These are phyloP conservation scores for Brachystomella parvula DNA, from an alignment of 1,140 invertebrate species.

Conservation along the genomic window DNA sequence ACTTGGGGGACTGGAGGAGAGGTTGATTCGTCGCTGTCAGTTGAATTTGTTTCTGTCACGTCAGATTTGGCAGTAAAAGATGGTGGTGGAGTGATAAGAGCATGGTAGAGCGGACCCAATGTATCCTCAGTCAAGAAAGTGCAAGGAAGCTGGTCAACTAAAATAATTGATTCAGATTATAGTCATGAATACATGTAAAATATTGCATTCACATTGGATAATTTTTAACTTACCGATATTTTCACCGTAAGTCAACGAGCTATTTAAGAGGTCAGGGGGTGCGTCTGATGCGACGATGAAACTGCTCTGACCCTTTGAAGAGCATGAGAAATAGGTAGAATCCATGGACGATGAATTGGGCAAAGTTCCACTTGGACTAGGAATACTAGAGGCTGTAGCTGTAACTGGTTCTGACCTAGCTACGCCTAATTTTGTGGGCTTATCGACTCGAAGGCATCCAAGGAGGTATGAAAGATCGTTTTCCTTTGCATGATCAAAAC, in stretches of 20 bases:
- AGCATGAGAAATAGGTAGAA: not conserved
- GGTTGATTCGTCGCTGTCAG: not conserved
- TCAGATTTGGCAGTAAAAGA: not conserved
- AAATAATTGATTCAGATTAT: no score
- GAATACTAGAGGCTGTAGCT: no score
- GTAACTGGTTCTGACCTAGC: not conserved
- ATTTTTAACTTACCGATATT: no score
- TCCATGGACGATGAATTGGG: not conserved
- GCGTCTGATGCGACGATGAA: no score
- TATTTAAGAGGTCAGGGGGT: no score
- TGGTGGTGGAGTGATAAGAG: no score
- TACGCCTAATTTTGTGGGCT: not conserved
- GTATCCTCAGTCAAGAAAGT: not conserved
- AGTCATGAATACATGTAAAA: no score
- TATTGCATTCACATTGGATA: no score
- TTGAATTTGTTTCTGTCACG: not conserved
- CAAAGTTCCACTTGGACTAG: not conserved
- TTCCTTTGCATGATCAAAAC: constrained; percentile 15
- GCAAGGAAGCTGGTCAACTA: no score
- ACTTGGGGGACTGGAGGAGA: constrained; percentile 16
- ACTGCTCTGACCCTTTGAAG: not conserved
- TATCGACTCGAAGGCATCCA: not conserved
- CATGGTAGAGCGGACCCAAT: not conserved
- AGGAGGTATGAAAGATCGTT: not conserved
- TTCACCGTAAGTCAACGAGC: no score